A percentile compares a stretch with the other conserved stretches of the same genome.
phyloP scores from a whole-genome alignment of 1,140 invertebrate species.

The Drosophila tropicalis region DNA sequence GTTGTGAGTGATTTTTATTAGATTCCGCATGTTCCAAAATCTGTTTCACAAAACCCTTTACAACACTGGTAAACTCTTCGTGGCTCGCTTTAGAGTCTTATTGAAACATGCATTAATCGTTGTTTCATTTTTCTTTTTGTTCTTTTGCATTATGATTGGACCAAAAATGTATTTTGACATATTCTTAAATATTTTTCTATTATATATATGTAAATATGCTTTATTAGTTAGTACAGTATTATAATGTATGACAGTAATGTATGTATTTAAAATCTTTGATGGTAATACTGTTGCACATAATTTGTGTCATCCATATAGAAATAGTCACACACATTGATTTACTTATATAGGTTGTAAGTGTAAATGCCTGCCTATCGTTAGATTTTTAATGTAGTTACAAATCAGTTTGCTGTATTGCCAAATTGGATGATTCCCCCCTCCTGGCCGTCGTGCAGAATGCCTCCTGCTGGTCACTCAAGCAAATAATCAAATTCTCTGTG shows the following conservation, averaged over 20 bases:
- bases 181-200: neutral
- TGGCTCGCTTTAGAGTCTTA: neutral
- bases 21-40: too few species aligned
- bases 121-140: neutral
- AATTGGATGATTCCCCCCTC: constrained; percentile 48
- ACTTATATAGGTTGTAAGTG: neutral
- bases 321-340: neutral
- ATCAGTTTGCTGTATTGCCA: constrained; percentile 61
- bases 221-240: neutral
- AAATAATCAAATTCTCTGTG: constrained; percentile 67
- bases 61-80: neutral
- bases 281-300: constrained; percentile 3
- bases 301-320: neutral
- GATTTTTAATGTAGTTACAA: constrained; percentile 40
- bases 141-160: constrained; percentile 14
- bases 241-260: neutral
- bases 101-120: neutral
- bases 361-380: constrained; percentile 22
- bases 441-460: constrained; percentile 58
- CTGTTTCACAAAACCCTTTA: neutral
- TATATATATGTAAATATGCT: neutral
- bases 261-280: constrained; percentile 8
- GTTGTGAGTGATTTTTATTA: neutral
- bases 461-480: constrained; percentile 63
- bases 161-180: constrained; percentile 6